phyloP scores from a whole-genome alignment of 2,888 invertebrate species.

The Pimpla rufipes region DNA sequence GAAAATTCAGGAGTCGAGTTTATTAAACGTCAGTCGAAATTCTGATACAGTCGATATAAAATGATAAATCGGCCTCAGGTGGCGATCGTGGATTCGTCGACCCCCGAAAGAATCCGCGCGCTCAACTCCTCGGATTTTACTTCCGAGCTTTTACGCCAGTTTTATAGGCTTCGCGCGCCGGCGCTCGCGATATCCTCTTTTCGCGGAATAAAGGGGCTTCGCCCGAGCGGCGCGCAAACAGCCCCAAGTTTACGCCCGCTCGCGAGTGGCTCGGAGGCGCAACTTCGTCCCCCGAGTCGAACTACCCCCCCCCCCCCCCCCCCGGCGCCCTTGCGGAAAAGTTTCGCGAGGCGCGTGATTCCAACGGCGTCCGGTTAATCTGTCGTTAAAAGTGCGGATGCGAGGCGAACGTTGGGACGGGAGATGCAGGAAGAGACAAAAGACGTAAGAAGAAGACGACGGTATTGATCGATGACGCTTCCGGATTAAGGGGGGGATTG shows the following conservation, averaged over 20 bases:
- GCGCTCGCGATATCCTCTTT: conserved; percentile 45
- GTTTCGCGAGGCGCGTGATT: conserved; percentile 47
- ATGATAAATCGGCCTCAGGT: neutral
- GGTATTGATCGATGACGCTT: neutral
- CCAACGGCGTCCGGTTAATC: conserved; percentile 48
- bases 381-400: conserved; percentile 49
- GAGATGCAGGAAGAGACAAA: neutral
- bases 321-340: conserved; percentile 41
- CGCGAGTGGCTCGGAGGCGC: conserved; percentile 47
- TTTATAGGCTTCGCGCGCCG: conserved; percentile 48
- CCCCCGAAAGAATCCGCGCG: conserved; percentile 38
- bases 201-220: conserved; percentile 59
- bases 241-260: conserved; percentile 56
- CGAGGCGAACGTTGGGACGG: neutral
- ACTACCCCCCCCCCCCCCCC: conserved; percentile 40
- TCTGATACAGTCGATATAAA: too few relatives aligned
- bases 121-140: conserved; percentile 38
- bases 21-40: too few relatives aligned
- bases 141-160: conserved; percentile 53
- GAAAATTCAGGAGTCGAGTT: too few relatives aligned
- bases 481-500: too few relatives aligned
- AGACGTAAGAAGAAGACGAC: neutral
- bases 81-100: conserved; percentile 21
- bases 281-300: conserved; percentile 56
- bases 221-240: conserved; percentile 48